Conservation (phyloP, 2,797 vertebrate species). For the Triplophysa yarkandensis region DNA sequence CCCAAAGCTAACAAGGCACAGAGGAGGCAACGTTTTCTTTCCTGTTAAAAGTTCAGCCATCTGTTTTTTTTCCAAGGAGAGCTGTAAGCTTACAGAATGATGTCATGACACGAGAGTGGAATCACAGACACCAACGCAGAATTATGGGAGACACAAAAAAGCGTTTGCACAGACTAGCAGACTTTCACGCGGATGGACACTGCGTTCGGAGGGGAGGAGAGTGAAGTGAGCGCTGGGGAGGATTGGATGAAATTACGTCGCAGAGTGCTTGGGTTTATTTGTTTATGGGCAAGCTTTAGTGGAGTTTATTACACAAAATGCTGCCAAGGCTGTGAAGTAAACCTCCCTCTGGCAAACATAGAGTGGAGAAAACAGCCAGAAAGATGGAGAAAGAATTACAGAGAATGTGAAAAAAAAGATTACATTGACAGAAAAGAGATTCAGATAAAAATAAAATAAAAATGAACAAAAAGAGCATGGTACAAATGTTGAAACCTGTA, state of each 20-base stretch:
- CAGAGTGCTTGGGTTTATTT: slow-evolving; percentile 52
- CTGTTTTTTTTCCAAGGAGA: slow-evolving; percentile 21
- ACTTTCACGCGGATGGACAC: slow-evolving; percentile 32
- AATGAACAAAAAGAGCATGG: slow-evolving; percentile 16
- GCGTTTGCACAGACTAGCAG: slow-evolving; percentile 39
- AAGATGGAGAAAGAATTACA: slow-evolving; percentile 19
- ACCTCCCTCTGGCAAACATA: slow-evolving; percentile 56
- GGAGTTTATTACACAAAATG: slow-evolving; percentile 61
- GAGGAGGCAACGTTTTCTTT: slow-evolving; percentile 18
- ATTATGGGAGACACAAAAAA: slow-evolving; percentile 40
- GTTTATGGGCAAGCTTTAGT: slow-evolving; percentile 58
- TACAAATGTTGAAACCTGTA: not conserved
- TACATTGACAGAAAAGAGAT: no score
- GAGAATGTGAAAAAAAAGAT: not conserved
- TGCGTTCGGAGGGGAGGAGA: slow-evolving; percentile 40
- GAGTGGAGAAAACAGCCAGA: slow-evolving; percentile 21
- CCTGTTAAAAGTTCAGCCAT: slow-evolving; percentile 28
- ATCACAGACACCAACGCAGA: slow-evolving; percentile 43
- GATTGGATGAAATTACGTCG: slow-evolving; percentile 56
- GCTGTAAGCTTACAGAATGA: slow-evolving; percentile 44
- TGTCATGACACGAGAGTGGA: slow-evolving; percentile 38
- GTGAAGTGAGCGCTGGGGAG: slow-evolving; percentile 36
- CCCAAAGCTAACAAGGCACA: slow-evolving; percentile 25
- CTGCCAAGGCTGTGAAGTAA: slow-evolving; percentile 57
- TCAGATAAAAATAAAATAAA: slow-evolving; percentile 51